Percentiles rank a stretch among this genome's conserved stretches.
Conservation (phyloP, 2,797 vertebrate species). For the Anomalospiza imberbis region DNA sequence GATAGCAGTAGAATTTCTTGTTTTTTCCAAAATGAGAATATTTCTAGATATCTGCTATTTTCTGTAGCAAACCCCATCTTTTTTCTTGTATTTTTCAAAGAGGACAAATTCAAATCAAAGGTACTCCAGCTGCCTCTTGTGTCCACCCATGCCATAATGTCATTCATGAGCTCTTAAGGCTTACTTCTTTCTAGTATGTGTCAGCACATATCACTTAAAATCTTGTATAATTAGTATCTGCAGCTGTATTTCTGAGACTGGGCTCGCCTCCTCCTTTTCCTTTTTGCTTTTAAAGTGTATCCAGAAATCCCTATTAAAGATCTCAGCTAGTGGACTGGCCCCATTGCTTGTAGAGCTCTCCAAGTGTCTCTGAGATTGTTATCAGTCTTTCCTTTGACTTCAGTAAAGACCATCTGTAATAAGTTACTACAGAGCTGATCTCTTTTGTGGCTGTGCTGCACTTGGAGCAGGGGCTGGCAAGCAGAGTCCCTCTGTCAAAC, state of each 20-base stretch:
- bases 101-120: neutral
- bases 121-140: neutral
- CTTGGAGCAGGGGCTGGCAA: neutral
- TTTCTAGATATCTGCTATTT: neutral
- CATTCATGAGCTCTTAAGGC: neutral
- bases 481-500: neutral
- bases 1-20: neutral
- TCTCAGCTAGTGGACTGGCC: neutral
- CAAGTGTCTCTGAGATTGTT: neutral
- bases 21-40: neutral
- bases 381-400: neutral
- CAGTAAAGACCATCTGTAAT: neutral
- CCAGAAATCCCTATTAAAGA: neutral
- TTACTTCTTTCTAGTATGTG: neutral
- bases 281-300: neutral
- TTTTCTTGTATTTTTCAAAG: neutral
- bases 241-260: neutral
- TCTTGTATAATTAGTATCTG: conserved; percentile 27
- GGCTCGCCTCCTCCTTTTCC: neutral
- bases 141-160: conserved; percentile 5
- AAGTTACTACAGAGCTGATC: neutral
- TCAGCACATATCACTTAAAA: neutral
- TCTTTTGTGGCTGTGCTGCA: neutral
- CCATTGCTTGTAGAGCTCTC: neutral
- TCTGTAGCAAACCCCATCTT: neutral